Base-by-base conservation (phyloP, 2,113 vertebrate species). In the Lonchura striata region DNA sequence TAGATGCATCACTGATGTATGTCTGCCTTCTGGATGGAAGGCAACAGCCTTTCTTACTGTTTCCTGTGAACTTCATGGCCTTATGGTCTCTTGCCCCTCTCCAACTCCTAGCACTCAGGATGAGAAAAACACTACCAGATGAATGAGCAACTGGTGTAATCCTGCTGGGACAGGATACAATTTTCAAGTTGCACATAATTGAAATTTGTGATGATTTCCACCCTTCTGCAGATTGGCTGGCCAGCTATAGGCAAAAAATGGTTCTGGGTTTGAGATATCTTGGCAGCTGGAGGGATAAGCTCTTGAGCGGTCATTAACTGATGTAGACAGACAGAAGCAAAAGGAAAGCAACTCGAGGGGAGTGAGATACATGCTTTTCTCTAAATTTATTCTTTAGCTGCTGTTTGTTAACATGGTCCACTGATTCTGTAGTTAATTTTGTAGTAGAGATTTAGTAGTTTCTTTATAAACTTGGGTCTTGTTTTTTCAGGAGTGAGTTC, bases 281-380 rank as follows among this genome's bases (percentile, higher is more conserved):
- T 94, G 50, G 52, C 89, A 96, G 68, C 82, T 82, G 65, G 44
- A 91, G n/a, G 79, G 44, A 77, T 91, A 95, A 95, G 52, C 50
- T 82, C 47, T 53, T 86, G 75, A 94, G 84, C 18, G 6, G 24
- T 96, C 81, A 89, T 93, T 96, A 88, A 86, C 70, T 75, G 87
- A 94, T 79, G 53, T 46, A 82, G 63, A 71, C 23, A 90, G 91
- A 89, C 59, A 92, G 57, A 95, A 86, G 31, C 30, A 87, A 88
- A 88, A 75, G 47, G 35, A 81, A 86, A 83, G 44, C 44, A 92
- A 49, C 52, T 81, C 33, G 11, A 50, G 39, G 64, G 61, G 54
- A 41, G 56, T 0, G 3, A 71, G 37, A 69, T 54, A 21, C 8
- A 3, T 74, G 19, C 17, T 78, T 92, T 92, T 50, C 57, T 91